Percentiles rank a stretch among this genome's conserved stretches.
Conservation (phyloP, 1,140 invertebrate species). For the Caenorhabditis remanei region DNA sequence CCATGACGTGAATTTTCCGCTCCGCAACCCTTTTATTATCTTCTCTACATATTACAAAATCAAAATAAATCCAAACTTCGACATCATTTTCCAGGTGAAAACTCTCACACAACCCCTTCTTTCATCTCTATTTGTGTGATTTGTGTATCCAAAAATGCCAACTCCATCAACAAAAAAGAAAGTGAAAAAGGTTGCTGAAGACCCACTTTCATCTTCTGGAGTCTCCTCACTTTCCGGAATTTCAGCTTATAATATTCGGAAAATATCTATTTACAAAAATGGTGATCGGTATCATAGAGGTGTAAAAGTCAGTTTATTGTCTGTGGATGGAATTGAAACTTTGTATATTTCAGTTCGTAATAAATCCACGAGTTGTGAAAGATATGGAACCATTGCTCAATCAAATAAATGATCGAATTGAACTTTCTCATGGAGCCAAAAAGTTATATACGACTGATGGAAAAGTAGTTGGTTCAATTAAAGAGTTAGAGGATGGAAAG, state of each 20-base stretch:
- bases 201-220: slow-evolving; percentile 33
- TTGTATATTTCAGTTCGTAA: slow-evolving; percentile 12
- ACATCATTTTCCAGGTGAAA: slow-evolving; percentile 14
- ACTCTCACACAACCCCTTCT: not conserved
- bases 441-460: slow-evolving; percentile 40
- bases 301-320: slow-evolving; percentile 1
- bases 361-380: slow-evolving; percentile 30
- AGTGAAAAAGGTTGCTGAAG: slow-evolving; percentile 2
- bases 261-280: slow-evolving; percentile 49
- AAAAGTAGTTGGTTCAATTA: slow-evolving; percentile 34
- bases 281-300: slow-evolving; percentile 43
- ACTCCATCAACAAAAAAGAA: slow-evolving; percentile 27
- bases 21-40: no score
- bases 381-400: slow-evolving; percentile 44
- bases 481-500: slow-evolving; percentile 54
- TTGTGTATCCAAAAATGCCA: slow-evolving; percentile 1
- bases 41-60: no score
- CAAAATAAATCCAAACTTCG: not conserved
- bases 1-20: no score
- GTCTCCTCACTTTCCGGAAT: slow-evolving; percentile 39
- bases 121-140: not conserved
- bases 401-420: slow-evolving; percentile 37
- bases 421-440: slow-evolving; percentile 51
- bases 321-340: not conserved
- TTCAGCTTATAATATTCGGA: slow-evolving; percentile 28